A percentile compares a stretch with the other conserved stretches of the same genome.
Conservation (phyloP, 2,888 invertebrate genomes). For the Teleogryllus oceanicus region DNA sequence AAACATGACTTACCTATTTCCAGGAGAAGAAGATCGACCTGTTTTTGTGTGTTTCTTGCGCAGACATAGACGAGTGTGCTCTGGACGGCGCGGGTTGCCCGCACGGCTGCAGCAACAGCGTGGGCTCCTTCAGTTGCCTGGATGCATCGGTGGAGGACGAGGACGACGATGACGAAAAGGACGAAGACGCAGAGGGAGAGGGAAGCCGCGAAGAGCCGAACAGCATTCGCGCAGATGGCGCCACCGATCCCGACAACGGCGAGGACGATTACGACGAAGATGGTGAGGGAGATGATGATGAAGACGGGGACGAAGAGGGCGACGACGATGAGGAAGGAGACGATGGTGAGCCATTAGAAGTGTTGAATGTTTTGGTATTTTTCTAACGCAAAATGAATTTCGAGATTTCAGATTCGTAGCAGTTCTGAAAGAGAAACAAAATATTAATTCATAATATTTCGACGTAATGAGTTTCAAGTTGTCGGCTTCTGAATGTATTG, state of each 20-base stretch:
- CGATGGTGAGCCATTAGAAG: neutral
- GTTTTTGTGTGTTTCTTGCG: constrained; percentile 26
- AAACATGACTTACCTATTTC: too few relatives aligned
- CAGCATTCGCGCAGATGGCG: neutral
- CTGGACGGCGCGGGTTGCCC: constrained; percentile 50
- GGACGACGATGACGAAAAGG: neutral
- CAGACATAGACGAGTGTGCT: constrained; percentile 57
- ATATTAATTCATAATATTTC: too few relatives aligned
- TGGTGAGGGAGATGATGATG: neutral
- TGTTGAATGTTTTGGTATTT: neutral
- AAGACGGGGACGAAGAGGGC: neutral
- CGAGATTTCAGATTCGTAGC: too few relatives aligned
- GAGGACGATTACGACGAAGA: neutral
- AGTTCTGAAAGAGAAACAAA: too few relatives aligned
- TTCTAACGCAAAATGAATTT: too few relatives aligned
- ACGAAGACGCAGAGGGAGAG: neutral
- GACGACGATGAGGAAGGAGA: neutral
- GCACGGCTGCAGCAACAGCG: constrained; percentile 41
- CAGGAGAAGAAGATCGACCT: neutral
- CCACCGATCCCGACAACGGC: neutral
- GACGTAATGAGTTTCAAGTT: too few relatives aligned
- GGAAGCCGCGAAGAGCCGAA: neutral
- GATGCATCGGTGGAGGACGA: neutral
- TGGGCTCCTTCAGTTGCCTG: neutral
- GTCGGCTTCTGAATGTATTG: too few relatives aligned